Conservation (phyloP, 2,113 vertebrate species). For the Aramus guarauna region DNA sequence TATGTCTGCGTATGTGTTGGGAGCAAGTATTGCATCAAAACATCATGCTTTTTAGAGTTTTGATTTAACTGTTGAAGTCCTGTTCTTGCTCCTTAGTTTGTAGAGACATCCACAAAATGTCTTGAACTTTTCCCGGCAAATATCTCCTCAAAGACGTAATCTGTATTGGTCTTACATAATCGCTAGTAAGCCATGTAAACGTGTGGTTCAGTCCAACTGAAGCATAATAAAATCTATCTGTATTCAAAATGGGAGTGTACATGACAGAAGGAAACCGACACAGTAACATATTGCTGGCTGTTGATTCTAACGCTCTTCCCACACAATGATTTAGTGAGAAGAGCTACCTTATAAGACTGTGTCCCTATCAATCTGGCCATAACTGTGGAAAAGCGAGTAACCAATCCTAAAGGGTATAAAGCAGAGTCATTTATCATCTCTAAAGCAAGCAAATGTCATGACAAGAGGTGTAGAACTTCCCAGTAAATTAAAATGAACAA, state of each 20-base stretch:
- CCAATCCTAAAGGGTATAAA: background rate
- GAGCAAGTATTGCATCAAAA: background rate
- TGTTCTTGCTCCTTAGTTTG: background rate
- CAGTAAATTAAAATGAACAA: background rate
- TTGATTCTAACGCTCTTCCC: constrained; percentile 28
- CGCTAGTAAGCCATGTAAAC: background rate
- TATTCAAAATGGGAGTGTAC: background rate
- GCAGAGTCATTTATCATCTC: background rate
- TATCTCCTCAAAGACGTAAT: background rate
- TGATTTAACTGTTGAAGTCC: background rate
- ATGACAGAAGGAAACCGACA: background rate
- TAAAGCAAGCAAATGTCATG: background rate
- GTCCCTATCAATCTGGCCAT: background rate
- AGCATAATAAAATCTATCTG: background rate
- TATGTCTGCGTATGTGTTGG: background rate
- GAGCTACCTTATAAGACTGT: background rate
- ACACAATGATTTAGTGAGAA: background rate
- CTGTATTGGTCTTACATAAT: background rate
- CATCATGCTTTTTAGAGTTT: background rate
- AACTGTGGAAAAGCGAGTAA: background rate
- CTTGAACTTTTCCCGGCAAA: background rate
- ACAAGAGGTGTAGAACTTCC: background rate
- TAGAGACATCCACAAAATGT: background rate
- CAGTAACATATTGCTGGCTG: constrained; percentile 1
- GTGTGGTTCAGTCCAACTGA: background rate